Evolutionary conservation across 2,888 invertebrate genomes (phyloP).

Genomic region (Pheosia gnoma): DNA sequence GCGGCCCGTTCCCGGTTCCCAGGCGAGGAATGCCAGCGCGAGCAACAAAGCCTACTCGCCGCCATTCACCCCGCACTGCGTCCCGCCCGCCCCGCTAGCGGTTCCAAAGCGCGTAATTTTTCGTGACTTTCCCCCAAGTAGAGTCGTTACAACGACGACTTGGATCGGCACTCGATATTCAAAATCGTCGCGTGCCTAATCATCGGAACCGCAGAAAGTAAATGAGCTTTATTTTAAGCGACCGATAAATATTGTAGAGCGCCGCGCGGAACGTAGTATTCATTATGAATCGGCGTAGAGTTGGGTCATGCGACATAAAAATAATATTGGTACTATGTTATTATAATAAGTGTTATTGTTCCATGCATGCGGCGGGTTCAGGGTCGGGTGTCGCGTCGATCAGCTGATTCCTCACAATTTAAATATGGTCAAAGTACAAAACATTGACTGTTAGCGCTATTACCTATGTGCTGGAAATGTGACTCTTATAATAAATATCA

Average conservation of each 20-base stretch:
- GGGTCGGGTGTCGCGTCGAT: conserved; percentile 59
- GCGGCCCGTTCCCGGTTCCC: conserved; percentile 76
- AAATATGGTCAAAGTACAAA: conserved; percentile 16
- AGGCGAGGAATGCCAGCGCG: conserved; percentile 82
- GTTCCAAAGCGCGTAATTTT: conserved; percentile 72
- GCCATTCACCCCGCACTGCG: conserved; percentile 74
- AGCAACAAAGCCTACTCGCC: conserved; percentile 81
- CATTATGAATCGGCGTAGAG: conserved; percentile 25
- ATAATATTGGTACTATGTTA: conserved; percentile 39
- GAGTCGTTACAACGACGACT: conserved; percentile 53
- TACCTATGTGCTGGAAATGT: background rate
- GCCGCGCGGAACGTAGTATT: conserved; percentile 22
- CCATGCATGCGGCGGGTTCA: conserved; percentile 64
- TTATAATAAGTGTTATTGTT: conserved; percentile 64
- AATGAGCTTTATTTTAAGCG: conserved; percentile 42
- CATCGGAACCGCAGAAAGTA: conserved; percentile 47
- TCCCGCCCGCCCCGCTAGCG: conserved; percentile 53
- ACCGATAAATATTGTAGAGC: conserved; percentile 35
- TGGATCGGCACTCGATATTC: conserved; percentile 56
- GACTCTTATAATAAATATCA: background rate
- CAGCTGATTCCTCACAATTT: conserved; percentile 58
- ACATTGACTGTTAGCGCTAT: conserved; percentile 11
- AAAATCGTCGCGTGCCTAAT: conserved; percentile 54
- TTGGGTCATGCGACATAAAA: conserved; percentile 31
- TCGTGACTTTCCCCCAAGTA: conserved; percentile 72